Evolutionary conservation across 2,113 vertebrate species (phyloP).

Genomic region (Typhlomys cinereus): DNA sequence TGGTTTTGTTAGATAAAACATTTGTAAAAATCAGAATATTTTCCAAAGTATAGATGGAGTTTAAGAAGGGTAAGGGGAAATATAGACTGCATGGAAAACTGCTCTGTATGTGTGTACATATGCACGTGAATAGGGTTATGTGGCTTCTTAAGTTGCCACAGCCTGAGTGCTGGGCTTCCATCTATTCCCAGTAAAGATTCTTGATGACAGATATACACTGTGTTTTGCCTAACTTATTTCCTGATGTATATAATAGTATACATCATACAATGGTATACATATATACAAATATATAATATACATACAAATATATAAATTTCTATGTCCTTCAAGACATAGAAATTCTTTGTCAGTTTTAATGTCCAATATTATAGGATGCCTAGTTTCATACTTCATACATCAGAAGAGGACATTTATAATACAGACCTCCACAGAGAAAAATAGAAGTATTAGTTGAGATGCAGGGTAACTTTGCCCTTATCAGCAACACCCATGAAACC

Average conservation of each 20-base stretch:
- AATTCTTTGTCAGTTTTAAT: constrained; percentile 31
- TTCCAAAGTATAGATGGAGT: constrained; percentile 59
- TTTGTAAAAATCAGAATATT: constrained; percentile 62
- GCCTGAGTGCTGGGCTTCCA: background rate
- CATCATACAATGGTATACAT: too few relatives aligned
- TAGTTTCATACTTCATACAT: background rate
- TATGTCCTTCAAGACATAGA: background rate
- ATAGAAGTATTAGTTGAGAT: background rate
- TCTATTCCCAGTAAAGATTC: background rate
- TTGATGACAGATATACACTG: background rate
- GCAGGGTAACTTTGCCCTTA: background rate
- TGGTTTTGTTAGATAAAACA: constrained; percentile 57
- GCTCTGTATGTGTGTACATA: background rate
- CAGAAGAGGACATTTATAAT: background rate
- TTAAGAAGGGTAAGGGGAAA: constrained; percentile 11
- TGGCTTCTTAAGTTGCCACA: background rate
- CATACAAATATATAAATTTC: too few relatives aligned
- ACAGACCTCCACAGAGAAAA: background rate
- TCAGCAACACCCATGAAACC: background rate
- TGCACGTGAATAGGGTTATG: background rate
- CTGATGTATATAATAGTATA: too few relatives aligned
- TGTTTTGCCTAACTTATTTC: constrained; percentile 45
- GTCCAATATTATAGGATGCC: background rate
- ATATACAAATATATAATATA: too few relatives aligned
- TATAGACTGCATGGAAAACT: background rate